phyloP scores from a whole-genome alignment of 2,113 vertebrate genomes.

The Pipa parva region DNA sequence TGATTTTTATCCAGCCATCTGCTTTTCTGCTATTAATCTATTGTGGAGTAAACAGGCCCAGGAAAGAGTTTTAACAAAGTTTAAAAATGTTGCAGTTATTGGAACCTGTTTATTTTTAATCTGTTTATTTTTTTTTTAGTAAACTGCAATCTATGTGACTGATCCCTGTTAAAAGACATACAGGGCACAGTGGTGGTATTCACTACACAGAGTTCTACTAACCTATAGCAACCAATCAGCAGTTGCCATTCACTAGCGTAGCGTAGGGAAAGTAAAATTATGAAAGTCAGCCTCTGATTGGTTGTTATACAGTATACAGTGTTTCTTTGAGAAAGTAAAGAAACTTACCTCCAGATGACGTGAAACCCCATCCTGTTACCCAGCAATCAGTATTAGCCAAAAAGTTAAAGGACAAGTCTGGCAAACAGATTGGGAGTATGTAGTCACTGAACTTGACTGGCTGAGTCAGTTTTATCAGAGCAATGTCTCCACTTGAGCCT shows the following conservation, averaged over 20 bases:
- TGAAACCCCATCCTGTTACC: conserved; percentile 88
- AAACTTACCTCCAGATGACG: conserved; percentile 70
- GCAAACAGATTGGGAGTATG: conserved; percentile 77
- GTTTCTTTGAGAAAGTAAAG: too few relatives aligned
- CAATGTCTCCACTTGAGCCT: conserved; percentile 81
- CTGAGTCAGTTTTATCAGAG: conserved; percentile 78
- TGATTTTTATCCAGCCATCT: not conserved
- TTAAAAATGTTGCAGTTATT: too few relatives aligned
- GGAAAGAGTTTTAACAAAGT: too few relatives aligned
- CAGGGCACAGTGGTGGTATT: not conserved
- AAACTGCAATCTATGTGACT: too few relatives aligned
- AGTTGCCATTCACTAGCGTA: not conserved
- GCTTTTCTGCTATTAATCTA: too few relatives aligned
- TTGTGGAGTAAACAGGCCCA: too few relatives aligned
- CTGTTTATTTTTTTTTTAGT: too few relatives aligned
- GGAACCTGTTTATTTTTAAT: too few relatives aligned
- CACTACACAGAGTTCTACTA: not conserved
- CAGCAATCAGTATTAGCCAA: conserved; percentile 80
- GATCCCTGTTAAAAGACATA: too few relatives aligned
- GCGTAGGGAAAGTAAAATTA: not conserved
- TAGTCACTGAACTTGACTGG: conserved; percentile 59
- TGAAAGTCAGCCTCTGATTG: not conserved
- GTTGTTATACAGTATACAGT: not conserved
- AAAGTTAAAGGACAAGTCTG: conserved; percentile 70
- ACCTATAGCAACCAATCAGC: not conserved